A percentile compares a stretch with the other conserved stretches of the same genome.
Evolutionary conservation across 2,113 vertebrate genomes (phyloP).

Genomic region (Pluvianellus socialis): DNA sequence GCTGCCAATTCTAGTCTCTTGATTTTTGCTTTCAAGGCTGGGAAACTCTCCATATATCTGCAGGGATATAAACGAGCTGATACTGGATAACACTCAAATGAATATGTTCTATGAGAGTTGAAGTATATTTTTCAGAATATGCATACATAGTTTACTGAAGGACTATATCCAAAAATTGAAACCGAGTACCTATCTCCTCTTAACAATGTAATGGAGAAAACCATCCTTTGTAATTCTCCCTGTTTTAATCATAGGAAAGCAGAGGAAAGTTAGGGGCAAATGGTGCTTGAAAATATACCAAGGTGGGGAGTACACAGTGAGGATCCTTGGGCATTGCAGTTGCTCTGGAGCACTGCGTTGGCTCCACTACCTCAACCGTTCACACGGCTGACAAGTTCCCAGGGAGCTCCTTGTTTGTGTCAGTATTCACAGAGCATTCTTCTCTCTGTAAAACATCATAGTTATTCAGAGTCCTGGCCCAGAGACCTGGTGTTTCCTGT

Average conservation of each 20-base stretch:
- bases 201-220: neutral
- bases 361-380: neutral
- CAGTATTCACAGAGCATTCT: neutral
- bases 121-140: conserved; percentile 12
- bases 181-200: neutral
- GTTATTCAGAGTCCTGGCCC: neutral
- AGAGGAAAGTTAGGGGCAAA: neutral
- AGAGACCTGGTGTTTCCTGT: neutral
- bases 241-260: neutral
- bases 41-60: conserved; percentile 57
- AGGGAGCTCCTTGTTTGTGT: neutral
- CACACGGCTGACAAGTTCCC: neutral
- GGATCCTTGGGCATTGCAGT: rapidly evolving
- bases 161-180: neutral
- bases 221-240: neutral
- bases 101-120: neutral
- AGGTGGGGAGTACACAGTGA: neutral
- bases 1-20: conserved; percentile 38
- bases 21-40: conserved; percentile 57
- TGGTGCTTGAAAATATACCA: neutral
- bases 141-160: neutral
- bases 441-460: neutral
- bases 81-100: conserved; percentile 32
- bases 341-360: neutral
- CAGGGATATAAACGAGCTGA: conserved; percentile 20